These are phyloP conservation scores for Phrynosoma blainvillii DNA, from an alignment of 2,113 vertebrate genomes.

Conservation along the genomic window DNA sequence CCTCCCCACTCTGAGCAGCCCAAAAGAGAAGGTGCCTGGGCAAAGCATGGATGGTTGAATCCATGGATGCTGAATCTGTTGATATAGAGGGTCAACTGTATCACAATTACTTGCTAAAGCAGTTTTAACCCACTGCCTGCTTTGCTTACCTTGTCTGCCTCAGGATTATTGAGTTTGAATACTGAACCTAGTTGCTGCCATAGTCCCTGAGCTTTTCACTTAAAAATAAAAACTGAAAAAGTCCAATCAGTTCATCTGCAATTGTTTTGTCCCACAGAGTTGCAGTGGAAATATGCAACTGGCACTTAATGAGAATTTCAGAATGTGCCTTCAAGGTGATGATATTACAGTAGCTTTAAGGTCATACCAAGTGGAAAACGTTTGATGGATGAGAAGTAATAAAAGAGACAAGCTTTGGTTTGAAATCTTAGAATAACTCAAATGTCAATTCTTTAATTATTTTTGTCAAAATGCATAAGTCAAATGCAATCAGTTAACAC, in stretches of 20 bases:
- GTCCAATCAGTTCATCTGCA: not conserved
- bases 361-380: conserved; percentile 57
- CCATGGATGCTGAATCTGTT: no score
- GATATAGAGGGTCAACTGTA: no score
- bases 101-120: conserved; percentile 14
- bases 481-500: conserved; percentile 56
- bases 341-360: conserved; percentile 59
- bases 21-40: no score
- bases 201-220: not conserved
- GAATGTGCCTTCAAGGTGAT: conserved; percentile 64
- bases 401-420: conserved; percentile 56
- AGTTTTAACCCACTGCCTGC: not conserved
- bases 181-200: not conserved
- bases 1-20: no score
- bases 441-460: conserved; percentile 69
- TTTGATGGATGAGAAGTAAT: conserved; percentile 61
- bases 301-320: conserved; percentile 55
- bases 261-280: conserved; percentile 35
- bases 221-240: not conserved
- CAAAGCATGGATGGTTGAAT: no score
- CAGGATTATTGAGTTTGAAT: not conserved
- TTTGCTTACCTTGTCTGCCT: conserved; percentile 24
- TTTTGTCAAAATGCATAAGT: conserved; percentile 69
- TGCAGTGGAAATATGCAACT: conserved; percentile 11
- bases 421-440: conserved; percentile 72